phyloP scores from a whole-genome alignment of 2,888 invertebrate genomes.

The Rhamnusium bicolor region DNA sequence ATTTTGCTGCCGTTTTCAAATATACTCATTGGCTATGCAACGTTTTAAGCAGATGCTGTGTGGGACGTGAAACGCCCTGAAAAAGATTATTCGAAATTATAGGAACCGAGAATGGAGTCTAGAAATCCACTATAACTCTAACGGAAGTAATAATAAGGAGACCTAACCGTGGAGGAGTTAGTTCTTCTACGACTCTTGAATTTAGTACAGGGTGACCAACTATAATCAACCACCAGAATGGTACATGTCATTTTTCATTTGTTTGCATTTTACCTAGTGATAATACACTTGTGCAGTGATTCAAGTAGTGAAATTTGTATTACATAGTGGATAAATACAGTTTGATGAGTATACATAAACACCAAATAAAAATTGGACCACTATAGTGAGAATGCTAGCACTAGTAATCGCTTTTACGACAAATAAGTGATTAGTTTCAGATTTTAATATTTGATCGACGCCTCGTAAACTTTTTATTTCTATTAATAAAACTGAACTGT shows the following conservation, averaged over 20 bases:
- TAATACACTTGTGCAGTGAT: slow-evolving; percentile 24
- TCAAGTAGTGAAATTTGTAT: slow-evolving; percentile 17
- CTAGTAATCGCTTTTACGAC: not conserved
- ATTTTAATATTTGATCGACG: not conserved
- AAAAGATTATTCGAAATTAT: slow-evolving; percentile 61
- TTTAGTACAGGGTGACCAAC: slow-evolving; percentile 32
- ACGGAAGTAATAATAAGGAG: slow-evolving; percentile 56
- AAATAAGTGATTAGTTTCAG: not conserved
- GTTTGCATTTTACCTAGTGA: slow-evolving; percentile 1
- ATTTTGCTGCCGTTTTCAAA: slow-evolving; percentile 61
- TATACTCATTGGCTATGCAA: slow-evolving; percentile 49
- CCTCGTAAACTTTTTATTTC: not conserved
- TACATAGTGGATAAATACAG: slow-evolving; percentile 5
- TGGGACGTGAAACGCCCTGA: slow-evolving; percentile 58
- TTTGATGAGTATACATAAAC: not conserved
- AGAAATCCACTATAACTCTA: slow-evolving; percentile 68
- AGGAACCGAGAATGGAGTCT: slow-evolving; percentile 57
- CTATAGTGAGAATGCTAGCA: not conserved
- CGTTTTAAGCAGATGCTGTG: slow-evolving; percentile 48
- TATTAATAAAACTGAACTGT: too few relatives aligned
- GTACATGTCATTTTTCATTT: slow-evolving; percentile 25
- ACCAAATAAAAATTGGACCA: not conserved
- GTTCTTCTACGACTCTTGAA: slow-evolving; percentile 47
- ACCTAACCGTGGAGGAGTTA: slow-evolving; percentile 41
- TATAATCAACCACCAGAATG: slow-evolving; percentile 36